Conservation (phyloP, 2,888 invertebrate genomes). For the Trichopria drosophilae region DNA sequence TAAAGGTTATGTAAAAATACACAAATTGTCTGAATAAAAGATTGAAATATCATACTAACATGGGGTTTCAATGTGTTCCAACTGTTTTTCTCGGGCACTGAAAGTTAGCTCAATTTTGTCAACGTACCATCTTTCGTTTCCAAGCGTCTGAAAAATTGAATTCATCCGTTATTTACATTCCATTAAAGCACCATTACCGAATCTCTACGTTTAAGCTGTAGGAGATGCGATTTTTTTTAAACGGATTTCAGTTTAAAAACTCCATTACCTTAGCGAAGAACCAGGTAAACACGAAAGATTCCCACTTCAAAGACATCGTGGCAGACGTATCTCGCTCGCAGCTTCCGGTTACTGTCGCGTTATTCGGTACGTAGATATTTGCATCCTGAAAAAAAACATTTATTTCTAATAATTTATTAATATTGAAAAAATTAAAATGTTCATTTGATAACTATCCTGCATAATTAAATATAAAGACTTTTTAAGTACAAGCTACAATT, state of each 20-base stretch:
- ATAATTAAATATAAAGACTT: no score
- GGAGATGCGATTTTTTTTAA: background rate
- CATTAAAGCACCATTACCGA: background rate
- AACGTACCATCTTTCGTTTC: slow-evolving; percentile 88
- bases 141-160: slow-evolving; percentile 70
- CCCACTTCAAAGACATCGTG: slow-evolving; percentile 73
- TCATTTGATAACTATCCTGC: no score
- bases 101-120: slow-evolving; percentile 76
- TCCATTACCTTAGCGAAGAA: slow-evolving; percentile 75
- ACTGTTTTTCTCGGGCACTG: slow-evolving; percentile 64
- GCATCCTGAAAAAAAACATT: slow-evolving; percentile 63
- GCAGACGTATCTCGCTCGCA: slow-evolving; percentile 77
- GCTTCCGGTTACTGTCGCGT: slow-evolving; percentile 72
- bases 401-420: no score
- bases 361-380: slow-evolving; percentile 75
- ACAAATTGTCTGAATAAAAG: slow-evolving; percentile 7
- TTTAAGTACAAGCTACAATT: no score
- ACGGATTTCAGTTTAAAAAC: background rate
- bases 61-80: slow-evolving; percentile 59
- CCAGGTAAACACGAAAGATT: slow-evolving; percentile 74
- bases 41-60: slow-evolving; percentile 58
- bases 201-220: no score
- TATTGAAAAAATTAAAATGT: no score
- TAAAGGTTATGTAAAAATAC: slow-evolving; percentile 5
- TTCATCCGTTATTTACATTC: background rate